These are phyloP conservation scores for Burhinus bistriatus DNA, from an alignment of 2,113 vertebrate species.

Conservation along the genomic window DNA sequence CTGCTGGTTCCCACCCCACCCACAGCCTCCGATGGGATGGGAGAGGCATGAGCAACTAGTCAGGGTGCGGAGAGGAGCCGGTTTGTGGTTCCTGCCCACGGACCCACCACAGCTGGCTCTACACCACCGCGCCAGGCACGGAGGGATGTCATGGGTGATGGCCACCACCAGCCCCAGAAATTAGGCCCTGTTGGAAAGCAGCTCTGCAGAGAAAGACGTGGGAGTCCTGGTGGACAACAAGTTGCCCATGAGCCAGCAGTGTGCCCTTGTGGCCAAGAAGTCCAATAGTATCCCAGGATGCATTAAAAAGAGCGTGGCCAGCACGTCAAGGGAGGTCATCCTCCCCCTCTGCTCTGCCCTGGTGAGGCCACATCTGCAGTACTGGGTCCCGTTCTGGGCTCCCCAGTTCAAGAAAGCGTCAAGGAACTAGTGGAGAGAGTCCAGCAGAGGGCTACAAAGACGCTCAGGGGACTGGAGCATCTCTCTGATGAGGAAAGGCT, in stretches of 20 bases:
- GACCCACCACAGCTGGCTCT: neutral
- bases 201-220: neutral
- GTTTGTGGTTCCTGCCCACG: neutral
- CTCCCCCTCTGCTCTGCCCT: neutral
- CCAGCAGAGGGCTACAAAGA: neutral
- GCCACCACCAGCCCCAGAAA: neutral
- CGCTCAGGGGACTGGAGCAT: neutral
- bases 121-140: accelerated
- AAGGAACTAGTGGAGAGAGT: neutral
- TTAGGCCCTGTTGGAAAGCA: neutral
- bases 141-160: accelerated
- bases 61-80: neutral
- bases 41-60: constrained; percentile 54
- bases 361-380: neutral
- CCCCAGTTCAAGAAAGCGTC: neutral
- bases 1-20: neutral
- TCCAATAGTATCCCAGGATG: neutral
- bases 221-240: neutral
- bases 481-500: neutral
- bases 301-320: neutral
- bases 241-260: neutral
- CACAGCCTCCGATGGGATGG: neutral
- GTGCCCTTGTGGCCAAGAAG: neutral
- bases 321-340: neutral
- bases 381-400: neutral